Evolutionary conservation across 2,888 invertebrate species (phyloP), one percentile per base, ranked within the genome.

Genomic region (Anthophora plumipes): DNA sequence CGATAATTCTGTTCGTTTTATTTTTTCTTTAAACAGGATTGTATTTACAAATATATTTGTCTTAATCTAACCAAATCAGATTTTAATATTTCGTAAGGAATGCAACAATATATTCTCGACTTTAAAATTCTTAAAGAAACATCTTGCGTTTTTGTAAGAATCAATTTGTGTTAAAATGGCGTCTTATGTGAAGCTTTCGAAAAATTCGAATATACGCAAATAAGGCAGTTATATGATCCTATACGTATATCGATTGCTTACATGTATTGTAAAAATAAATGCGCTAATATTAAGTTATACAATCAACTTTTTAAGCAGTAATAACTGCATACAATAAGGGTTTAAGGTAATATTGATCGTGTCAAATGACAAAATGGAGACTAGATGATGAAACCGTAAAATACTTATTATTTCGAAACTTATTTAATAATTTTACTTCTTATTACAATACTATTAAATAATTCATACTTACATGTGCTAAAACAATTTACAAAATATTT

Each of bases 401-500:
- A 17, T 60, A 52, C n/a, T 8, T 20, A 8, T 50, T 17, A 9
- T 69, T 25, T 25, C 4, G 52, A 41, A 20, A 41, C 20, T 11
- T 20, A 20, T 3, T 3, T 2, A 50, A 39, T 14, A 31, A 12
- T 50, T n/a, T 37, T 0, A 43, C 50, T 7, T 4, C 25, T 5
- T 11, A 20, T 17, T 46, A 12, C 8, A 48, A 46, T 80, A 57
- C 12, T 31, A 39, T 12, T n/a, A 68, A 25, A 31, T 22, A 37
- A 20, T 14, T 11, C 22, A 66, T 68, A 80, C 41, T 80, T 59
- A 81, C 68, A 57, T 39, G 48, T 25, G 20, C 17, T 55, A 37
- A 61, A 80, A 57, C 43, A 72, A 80, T 67, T 80, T 80, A 72
- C 14, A 72, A 25, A 22, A 80, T 55, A 71, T 50, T 61, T 61